Percentiles rank a stretch among this genome's conserved stretches.
Evolutionary conservation across 2,113 vertebrate species (phyloP).

Genomic region (Marmota monax): DNA sequence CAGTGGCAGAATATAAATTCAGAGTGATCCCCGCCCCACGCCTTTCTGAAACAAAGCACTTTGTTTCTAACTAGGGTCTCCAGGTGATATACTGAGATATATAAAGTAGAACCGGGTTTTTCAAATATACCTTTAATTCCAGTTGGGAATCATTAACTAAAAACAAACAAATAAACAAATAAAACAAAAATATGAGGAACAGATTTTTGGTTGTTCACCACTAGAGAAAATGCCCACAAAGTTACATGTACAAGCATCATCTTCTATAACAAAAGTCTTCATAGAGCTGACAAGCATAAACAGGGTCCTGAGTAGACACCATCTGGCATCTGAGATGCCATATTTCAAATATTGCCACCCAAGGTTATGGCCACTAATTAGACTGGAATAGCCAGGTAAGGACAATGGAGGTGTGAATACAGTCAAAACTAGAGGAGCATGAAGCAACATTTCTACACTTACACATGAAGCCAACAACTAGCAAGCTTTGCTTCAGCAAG

Average conservation of each 20-base stretch:
- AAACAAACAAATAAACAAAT: not conserved
- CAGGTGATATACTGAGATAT: not conserved
- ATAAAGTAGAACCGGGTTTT: not conserved
- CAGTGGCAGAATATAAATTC: not conserved
- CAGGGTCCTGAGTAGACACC: not conserved
- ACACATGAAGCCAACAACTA: not conserved
- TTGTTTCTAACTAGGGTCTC: not conserved
- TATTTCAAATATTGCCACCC: not conserved
- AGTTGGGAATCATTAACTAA: not conserved
- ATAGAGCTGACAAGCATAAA: not conserved
- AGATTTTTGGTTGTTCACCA: not conserved
- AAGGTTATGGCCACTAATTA: not conserved
- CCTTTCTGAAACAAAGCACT: not conserved
- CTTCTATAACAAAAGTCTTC: not conserved
- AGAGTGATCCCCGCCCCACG: not conserved
- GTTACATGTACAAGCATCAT: not conserved
- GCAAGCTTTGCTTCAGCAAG: not conserved
- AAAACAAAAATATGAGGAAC: not conserved
- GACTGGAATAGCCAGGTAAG: not conserved
- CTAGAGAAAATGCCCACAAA: not conserved
- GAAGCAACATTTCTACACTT: not conserved
- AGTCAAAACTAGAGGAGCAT: not conserved
- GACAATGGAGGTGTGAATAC: not conserved
- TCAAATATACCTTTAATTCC: conserved; percentile 38
- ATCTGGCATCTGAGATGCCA: not conserved